Evolutionary conservation across 1,140 invertebrate genomes (phyloP).

Genomic region (Heliconius melpomene): DNA sequence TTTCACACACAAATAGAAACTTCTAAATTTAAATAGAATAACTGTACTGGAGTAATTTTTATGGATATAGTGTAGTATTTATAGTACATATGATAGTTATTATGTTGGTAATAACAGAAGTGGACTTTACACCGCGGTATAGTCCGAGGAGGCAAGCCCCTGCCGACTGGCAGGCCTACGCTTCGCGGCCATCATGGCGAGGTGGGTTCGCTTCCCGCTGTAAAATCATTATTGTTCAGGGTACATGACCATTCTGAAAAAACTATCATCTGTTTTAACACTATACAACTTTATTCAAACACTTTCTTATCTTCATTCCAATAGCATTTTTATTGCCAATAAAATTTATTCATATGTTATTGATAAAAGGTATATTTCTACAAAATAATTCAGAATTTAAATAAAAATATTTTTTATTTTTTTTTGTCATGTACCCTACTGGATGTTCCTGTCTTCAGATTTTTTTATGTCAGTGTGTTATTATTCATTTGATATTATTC

Average conservation of each 20-base stretch:
- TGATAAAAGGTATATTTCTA: conserved; percentile 29
- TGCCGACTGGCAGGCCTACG: conserved; percentile 70
- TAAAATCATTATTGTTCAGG: conserved; percentile 19
- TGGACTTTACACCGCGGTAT: conserved; percentile 90
- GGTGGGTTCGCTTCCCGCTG: conserved; percentile 65
- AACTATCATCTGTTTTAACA: no score
- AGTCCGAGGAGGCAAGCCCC: conserved; percentile 85
- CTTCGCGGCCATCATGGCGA: conserved; percentile 63
- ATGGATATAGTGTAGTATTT: not conserved
- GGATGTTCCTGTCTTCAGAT: conserved; percentile 66
- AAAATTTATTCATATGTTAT: no score
- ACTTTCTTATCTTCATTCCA: no score
- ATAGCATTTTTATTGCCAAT: no score
- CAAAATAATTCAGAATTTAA: conserved; percentile 6
- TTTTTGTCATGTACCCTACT: conserved; percentile 33
- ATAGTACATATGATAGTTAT: conserved; percentile 28
- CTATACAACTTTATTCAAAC: no score
- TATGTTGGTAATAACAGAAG: conserved; percentile 83
- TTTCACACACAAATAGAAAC: conserved; percentile 21
- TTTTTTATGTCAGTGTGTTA: conserved; percentile 57
- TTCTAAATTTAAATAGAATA: not conserved
- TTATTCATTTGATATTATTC: conserved; percentile 54
- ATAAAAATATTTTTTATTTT: not conserved
- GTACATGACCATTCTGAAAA: conserved; percentile 39
- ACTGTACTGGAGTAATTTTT: not conserved